phyloP scores from a whole-genome alignment of 1,140 invertebrate species.

The Zeugodacus cucurbitae region DNA sequence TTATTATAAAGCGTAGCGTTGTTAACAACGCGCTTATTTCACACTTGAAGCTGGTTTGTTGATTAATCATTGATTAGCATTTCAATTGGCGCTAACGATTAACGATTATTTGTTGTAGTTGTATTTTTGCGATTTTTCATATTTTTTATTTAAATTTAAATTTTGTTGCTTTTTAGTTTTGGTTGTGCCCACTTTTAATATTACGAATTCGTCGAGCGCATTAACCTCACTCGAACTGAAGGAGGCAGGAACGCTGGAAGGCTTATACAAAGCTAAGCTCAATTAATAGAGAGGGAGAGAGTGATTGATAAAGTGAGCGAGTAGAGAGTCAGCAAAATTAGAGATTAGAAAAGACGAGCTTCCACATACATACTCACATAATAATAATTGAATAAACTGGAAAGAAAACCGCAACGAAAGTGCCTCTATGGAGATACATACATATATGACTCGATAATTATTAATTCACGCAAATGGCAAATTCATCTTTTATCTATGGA shows the following conservation, averaged over 20 bases:
- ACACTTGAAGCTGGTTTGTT: background rate
- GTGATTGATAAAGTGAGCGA: background rate
- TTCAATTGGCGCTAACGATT: background rate
- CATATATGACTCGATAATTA: background rate
- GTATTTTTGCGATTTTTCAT: background rate
- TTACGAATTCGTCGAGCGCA: background rate
- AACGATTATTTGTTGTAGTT: background rate
- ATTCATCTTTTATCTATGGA: background rate
- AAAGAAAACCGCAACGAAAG: background rate
- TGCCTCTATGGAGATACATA: background rate
- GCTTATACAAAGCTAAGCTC: too few species aligned
- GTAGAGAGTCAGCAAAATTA: background rate
- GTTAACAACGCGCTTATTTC: background rate
- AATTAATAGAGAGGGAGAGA: background rate
- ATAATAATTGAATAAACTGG: too few species aligned
- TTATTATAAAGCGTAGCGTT: background rate
- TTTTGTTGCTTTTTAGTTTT: background rate
- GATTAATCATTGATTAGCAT: background rate
- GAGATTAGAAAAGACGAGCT: background rate
- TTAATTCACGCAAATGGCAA: background rate
- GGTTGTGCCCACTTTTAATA: background rate
- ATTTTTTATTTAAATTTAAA: background rate
- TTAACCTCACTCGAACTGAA: background rate
- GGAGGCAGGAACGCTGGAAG: too few species aligned
- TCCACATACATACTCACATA: background rate